phyloP scores from a whole-genome alignment of 2,888 invertebrate genomes.

The Standfussiana lucernea region DNA sequence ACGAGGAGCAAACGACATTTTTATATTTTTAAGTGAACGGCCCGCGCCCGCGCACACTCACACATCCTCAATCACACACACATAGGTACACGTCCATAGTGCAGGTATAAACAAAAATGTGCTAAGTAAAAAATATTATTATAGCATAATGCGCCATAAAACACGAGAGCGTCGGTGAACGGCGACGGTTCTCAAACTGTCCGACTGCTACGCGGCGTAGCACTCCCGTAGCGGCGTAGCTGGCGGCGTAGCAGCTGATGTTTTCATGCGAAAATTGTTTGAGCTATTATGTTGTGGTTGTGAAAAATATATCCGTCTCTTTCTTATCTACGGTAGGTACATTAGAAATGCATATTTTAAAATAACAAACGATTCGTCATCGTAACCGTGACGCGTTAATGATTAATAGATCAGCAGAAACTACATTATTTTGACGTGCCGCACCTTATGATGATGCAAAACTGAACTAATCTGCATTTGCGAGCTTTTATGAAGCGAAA shows the following conservation, averaged over 20 bases:
- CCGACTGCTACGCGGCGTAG: slow-evolving; percentile 63
- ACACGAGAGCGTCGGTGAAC: slow-evolving; percentile 79
- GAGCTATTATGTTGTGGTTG: not conserved
- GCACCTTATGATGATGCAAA: slow-evolving; percentile 37
- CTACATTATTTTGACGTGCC: slow-evolving; percentile 10
- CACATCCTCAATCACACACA: slow-evolving; percentile 67
- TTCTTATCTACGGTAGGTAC: slow-evolving; percentile 7
- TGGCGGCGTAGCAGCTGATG: slow-evolving; percentile 38
- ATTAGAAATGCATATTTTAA: slow-evolving; percentile 25
- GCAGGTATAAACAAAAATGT: slow-evolving; percentile 85
- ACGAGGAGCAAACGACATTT: slow-evolving; percentile 82
- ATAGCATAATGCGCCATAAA: slow-evolving; percentile 89
- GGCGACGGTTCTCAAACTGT: slow-evolving; percentile 82
- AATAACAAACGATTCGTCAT: slow-evolving; percentile 13
- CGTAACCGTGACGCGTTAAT: slow-evolving; percentile 10
- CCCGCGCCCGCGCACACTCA: slow-evolving; percentile 77
- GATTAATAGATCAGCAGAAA: slow-evolving; percentile 35
- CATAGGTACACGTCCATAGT: slow-evolving; percentile 61
- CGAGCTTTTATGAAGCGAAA: no score
- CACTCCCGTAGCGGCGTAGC: slow-evolving; percentile 65
- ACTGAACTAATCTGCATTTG: not conserved
- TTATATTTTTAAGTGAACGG: slow-evolving; percentile 76
- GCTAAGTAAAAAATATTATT: slow-evolving; percentile 91
- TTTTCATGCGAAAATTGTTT: slow-evolving; percentile 45
- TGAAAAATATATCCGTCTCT: slow-evolving; percentile 25